phyloP scores from a whole-genome alignment of 2,113 vertebrate genomes.

The Athene noctua region DNA sequence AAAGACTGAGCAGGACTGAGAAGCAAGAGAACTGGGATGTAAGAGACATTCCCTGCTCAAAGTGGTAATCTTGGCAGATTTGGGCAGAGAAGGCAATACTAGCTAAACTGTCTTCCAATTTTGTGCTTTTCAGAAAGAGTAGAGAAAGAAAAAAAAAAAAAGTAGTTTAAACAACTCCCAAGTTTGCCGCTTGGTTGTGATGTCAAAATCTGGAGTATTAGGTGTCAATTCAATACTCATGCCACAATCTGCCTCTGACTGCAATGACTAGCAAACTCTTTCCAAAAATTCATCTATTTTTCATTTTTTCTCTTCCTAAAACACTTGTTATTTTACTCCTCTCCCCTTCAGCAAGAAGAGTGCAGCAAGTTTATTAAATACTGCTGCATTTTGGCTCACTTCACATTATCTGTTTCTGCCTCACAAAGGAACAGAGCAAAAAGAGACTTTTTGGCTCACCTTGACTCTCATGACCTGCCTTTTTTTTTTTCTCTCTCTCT shows the following conservation, averaged over 20 bases:
- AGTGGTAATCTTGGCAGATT: not conserved
- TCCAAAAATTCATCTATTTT: not conserved
- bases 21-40: not conserved
- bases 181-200: not conserved
- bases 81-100: not conserved
- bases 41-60: not conserved
- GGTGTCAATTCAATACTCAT: not conserved
- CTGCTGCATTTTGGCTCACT: not conserved
- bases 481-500: not conserved
- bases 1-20: not conserved
- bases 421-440: not conserved
- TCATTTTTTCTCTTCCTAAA: not conserved
- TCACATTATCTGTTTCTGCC: not conserved
- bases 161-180: not conserved
- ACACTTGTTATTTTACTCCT: not conserved
- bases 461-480: not conserved
- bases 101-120: not conserved
- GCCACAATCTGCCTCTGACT: not conserved
- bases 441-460: conserved; percentile 23
- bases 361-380: not conserved
- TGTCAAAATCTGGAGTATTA: not conserved
- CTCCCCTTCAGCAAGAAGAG: not conserved
- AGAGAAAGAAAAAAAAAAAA: not conserved
- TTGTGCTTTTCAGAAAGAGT: not conserved
- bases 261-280: not conserved